Evolutionary conservation across 2,888 invertebrate genomes (phyloP).

Genomic region (Apodemia hepburni): DNA sequence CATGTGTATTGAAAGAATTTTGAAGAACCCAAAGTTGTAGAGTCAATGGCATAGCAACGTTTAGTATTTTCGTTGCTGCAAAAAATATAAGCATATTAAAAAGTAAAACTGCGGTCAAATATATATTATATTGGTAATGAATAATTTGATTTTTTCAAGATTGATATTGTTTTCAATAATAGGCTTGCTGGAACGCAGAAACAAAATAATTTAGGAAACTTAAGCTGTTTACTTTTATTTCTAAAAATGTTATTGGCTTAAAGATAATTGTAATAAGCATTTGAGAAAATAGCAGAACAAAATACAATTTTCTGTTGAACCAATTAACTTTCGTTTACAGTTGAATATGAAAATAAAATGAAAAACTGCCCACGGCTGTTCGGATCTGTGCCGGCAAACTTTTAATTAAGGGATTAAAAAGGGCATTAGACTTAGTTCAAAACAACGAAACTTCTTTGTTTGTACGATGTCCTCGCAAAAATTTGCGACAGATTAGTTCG

Average conservation of each 20-base stretch:
- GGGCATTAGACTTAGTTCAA: constrained; percentile 72
- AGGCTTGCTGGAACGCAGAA: too few relatives aligned
- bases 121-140: too few relatives aligned
- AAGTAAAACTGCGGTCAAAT: too few relatives aligned
- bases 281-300: constrained; percentile 65
- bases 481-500: constrained; percentile 11
- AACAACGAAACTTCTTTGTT: constrained; percentile 68
- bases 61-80: not conserved
- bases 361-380: constrained; percentile 63
- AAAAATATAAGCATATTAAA: too few relatives aligned
- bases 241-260: not conserved
- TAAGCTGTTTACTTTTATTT: not conserved
- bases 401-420: constrained; percentile 80
- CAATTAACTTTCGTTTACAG: constrained; percentile 65
- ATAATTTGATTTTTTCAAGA: too few relatives aligned
- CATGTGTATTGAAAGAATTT: constrained; percentile 28
- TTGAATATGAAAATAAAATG: constrained; percentile 76
- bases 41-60: not conserved
- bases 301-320: constrained; percentile 41
- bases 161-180: too few relatives aligned
- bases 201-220: too few relatives aligned
- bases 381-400: constrained; percentile 61
- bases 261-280: constrained; percentile 56
- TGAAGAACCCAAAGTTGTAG: constrained; percentile 28
- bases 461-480: not conserved